Percentiles rank a stretch among this genome's conserved stretches.
phyloP scores from a whole-genome alignment of 2,888 invertebrate genomes.

The Philereme transversata region DNA sequence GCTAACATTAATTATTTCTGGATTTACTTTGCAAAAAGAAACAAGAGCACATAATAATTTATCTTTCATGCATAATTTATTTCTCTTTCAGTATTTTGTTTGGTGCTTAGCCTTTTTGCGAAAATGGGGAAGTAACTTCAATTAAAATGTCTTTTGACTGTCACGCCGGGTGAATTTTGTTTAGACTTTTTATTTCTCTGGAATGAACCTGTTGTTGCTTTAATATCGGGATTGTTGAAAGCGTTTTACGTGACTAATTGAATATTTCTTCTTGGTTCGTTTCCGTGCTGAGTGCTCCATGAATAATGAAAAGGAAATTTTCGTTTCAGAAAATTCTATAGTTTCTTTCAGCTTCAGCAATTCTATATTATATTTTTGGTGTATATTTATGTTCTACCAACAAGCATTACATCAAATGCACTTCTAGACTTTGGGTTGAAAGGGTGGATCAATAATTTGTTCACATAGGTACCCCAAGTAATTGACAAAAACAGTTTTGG shows the following conservation, averaged over 20 bases:
- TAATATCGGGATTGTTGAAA: constrained; percentile 41
- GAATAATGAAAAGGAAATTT: constrained; percentile 51
- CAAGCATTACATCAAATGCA: no score
- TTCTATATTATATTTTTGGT: no score
- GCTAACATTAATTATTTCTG: no score
- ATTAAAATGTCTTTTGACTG: constrained; percentile 42
- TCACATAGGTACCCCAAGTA: no score
- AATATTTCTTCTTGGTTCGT: constrained; percentile 50
- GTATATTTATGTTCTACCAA: no score
- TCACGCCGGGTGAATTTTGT: constrained; percentile 19
- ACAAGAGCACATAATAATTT: constrained; percentile 36
- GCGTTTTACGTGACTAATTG: constrained; percentile 55
- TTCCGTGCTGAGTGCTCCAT: constrained; percentile 46
- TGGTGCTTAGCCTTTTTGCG: constrained; percentile 35
- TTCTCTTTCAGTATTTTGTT: constrained; percentile 37
- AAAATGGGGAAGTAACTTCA: constrained; percentile 40
- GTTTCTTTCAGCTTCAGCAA: no score
- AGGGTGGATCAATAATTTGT: no score
- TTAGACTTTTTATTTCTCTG: constrained; percentile 25
- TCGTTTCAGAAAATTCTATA: neutral
- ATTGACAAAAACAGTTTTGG: no score
- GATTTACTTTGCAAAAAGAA: constrained; percentile 23
- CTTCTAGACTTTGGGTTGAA: no score
- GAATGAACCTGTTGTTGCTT: constrained; percentile 45
- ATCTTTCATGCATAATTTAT: constrained; percentile 43